Percentiles rank a stretch among this genome's conserved stretches.
Conservation (phyloP, 2,113 vertebrate genomes). For the Gobiocypris rarus region DNA sequence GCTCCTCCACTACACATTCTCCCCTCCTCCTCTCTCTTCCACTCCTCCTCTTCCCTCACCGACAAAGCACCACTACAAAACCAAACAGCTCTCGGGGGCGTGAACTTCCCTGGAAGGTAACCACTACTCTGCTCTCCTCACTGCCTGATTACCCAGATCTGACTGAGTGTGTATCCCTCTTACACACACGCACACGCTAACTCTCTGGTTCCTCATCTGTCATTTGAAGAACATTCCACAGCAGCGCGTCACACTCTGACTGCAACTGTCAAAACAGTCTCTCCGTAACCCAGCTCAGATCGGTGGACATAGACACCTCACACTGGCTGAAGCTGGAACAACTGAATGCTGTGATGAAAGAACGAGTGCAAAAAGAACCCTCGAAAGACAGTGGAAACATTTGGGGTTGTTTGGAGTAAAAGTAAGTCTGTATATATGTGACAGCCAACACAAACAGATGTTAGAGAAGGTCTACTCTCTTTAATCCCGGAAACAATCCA, state of each 20-base stretch:
- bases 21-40: conserved; percentile 73
- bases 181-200: conserved; percentile 31
- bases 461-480: conserved; percentile 71
- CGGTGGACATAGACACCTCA: conserved; percentile 76
- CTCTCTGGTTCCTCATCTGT: conserved; percentile 59
- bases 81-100: conserved; percentile 83
- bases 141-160: conserved; percentile 75
- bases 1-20: conserved; percentile 64
- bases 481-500: conserved; percentile 84
- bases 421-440: conserved; percentile 55
- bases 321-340: conserved; percentile 81
- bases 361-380: conserved; percentile 47
- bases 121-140: conserved; percentile 67
- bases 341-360: conserved; percentile 68
- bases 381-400: conserved; percentile 32
- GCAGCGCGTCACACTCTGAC: conserved; percentile 63
- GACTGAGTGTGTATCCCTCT: conserved; percentile 34
- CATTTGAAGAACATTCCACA: conserved; percentile 66
- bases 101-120: conserved; percentile 84
- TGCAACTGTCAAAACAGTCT: conserved; percentile 82
- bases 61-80: conserved; percentile 63
- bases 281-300: conserved; percentile 68
- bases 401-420: conserved; percentile 57
- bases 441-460: conserved; percentile 84
- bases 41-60: conserved; percentile 60